A percentile compares a stretch with the other conserved stretches of the same genome.
These are phyloP conservation scores for Danio albolineatus DNA, from an alignment of 2,797 vertebrate genomes.

Conservation along the genomic window DNA sequence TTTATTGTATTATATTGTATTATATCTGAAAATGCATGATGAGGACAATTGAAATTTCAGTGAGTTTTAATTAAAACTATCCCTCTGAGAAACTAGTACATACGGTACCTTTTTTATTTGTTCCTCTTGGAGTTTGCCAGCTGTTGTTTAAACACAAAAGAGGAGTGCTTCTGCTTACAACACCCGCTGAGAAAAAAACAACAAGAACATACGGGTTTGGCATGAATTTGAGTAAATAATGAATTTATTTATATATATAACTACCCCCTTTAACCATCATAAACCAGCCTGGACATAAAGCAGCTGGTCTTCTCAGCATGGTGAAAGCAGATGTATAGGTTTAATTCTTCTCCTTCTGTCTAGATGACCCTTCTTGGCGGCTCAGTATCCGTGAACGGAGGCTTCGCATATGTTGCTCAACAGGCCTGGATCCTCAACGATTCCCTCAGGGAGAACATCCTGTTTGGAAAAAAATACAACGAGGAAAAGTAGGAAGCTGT, in stretches of 20 bases:
- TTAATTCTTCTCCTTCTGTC: constrained; percentile 38
- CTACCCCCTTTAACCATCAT: background rate
- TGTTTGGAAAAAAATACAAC: constrained; percentile 80
- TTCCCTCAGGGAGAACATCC: constrained; percentile 84
- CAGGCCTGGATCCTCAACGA: constrained; percentile 88
- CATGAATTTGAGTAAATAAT: background rate
- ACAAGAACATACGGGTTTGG: constrained; percentile 20
- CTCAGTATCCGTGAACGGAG: constrained; percentile 75
- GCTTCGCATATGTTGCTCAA: constrained; percentile 82
- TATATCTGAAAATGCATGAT: too few species aligned
- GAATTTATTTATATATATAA: constrained; percentile 7
- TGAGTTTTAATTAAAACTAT: too few species aligned
- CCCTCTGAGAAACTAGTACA: background rate
- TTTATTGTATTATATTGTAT: too few species aligned
- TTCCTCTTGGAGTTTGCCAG: background rate
- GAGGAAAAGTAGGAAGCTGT: constrained; percentile 76
- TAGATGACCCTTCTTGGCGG: constrained; percentile 86
- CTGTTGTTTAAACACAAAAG: background rate
- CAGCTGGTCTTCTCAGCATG: constrained; percentile 23
- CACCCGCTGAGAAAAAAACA: background rate
- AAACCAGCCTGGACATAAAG: constrained; percentile 5
- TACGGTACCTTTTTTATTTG: background rate
- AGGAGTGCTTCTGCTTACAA: background rate
- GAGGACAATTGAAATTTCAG: too few species aligned
- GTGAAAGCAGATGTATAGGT: constrained; percentile 12